Evolutionary conservation across 2,888 invertebrate species (phyloP).

Genomic region (Cerastoderma edule): DNA sequence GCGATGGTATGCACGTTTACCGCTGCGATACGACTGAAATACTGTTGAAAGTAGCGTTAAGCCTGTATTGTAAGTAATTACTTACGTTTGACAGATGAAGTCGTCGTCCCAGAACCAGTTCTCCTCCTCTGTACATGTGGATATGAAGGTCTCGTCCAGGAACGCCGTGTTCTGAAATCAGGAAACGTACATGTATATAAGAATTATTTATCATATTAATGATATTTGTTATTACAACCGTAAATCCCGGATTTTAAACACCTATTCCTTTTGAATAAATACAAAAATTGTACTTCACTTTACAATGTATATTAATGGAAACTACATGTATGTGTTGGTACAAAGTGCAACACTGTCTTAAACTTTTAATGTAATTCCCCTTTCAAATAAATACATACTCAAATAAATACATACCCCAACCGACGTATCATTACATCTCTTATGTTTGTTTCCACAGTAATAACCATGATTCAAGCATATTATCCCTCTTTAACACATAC

Average conservation of each 20-base stretch:
- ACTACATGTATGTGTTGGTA: no score
- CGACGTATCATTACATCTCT: no score
- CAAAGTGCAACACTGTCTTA: no score
- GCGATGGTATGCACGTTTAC: background rate
- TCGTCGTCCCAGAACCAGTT: slow-evolving; percentile 56
- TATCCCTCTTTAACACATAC: no score
- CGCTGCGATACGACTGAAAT: background rate
- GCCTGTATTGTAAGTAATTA: background rate
- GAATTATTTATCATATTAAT: background rate
- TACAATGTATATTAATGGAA: background rate
- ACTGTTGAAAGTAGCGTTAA: background rate
- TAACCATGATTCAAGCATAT: no score
- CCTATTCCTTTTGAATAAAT: background rate
- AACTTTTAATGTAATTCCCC: no score
- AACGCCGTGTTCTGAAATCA: slow-evolving; percentile 47
- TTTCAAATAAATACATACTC: no score
- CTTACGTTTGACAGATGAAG: slow-evolving; percentile 44
- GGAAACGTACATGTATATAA: background rate
- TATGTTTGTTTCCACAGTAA: no score
- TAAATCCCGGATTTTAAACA: background rate
- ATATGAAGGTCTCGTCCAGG: slow-evolving; percentile 30
- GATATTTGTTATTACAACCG: background rate
- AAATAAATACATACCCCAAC: no score
- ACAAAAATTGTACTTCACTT: background rate
- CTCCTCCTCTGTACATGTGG: slow-evolving; percentile 29